These are phyloP conservation scores for Pithys albifrons DNA, from an alignment of 2,113 vertebrate genomes.

Conservation along the genomic window DNA sequence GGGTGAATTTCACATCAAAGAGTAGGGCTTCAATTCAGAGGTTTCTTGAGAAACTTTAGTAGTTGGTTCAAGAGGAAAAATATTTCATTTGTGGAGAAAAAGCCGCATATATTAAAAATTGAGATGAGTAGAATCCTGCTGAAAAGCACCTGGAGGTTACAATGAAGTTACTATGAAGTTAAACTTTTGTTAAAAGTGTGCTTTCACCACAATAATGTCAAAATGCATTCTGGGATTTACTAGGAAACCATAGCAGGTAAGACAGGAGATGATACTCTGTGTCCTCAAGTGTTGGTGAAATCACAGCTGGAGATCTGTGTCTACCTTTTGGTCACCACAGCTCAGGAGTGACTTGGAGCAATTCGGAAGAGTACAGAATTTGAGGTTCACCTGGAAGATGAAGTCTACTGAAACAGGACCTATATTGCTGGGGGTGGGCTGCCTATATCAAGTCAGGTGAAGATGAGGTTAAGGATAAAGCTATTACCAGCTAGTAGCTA, in stretches of 20 bases:
- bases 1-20: not conserved
- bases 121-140: not conserved
- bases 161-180: not conserved
- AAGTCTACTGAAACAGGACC: not conserved
- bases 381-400: not conserved
- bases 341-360: not conserved
- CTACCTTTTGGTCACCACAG: not conserved
- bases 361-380: not conserved
- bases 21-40: not conserved
- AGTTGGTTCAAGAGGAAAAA: not conserved
- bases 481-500: not conserved
- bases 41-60: not conserved
- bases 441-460: not conserved
- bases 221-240: not conserved
- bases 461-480: not conserved
- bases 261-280: not conserved
- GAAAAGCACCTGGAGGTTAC: not conserved
- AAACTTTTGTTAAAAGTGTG: not conserved
- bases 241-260: not conserved
- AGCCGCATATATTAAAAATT: not conserved
- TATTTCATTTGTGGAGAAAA: not conserved
- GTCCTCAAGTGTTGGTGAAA: not conserved
- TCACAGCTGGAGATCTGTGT: not conserved
- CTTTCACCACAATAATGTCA: not conserved
- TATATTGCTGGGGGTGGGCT: not conserved